A percentile compares a stretch with the other conserved stretches of the same genome.
Conservation (phyloP, 2,797 vertebrate species). For the Melanotaenia maccullochi region DNA sequence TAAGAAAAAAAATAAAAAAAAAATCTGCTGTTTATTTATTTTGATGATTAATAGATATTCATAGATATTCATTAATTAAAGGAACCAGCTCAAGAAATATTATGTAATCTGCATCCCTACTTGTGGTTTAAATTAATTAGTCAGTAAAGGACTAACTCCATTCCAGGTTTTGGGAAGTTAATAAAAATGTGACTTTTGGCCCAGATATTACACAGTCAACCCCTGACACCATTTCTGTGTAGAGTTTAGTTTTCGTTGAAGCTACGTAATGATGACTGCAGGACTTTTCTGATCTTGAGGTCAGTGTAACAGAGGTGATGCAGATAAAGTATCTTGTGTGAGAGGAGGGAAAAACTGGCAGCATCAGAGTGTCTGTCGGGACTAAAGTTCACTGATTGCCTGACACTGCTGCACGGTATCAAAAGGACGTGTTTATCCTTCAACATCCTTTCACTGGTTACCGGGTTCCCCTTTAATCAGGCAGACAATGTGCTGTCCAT, state of each 20-base stretch:
- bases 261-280: neutral
- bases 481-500: conserved; percentile 14
- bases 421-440: neutral
- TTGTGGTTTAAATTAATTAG: neutral
- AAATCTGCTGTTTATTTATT: no score
- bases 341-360: neutral
- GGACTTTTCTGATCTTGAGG: conserved; percentile 16
- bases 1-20: no score
- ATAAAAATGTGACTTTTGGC: neutral
- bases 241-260: neutral
- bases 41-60: no score
- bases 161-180: no score
- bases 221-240: neutral
- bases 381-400: conserved; percentile 47
- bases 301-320: conserved; percentile 44
- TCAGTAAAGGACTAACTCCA: neutral
- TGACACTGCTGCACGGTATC: neutral
- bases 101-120: no score
- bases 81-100: no score
- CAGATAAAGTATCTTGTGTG: conserved; percentile 31
- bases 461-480: conserved; percentile 6
- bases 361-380: neutral
- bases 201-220: neutral
- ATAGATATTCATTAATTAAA: no score
- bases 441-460: conserved; percentile 2